These are phyloP conservation scores for Octopus bimaculoides DNA, from an alignment of 1,140 invertebrate species.

Conservation along the genomic window DNA sequence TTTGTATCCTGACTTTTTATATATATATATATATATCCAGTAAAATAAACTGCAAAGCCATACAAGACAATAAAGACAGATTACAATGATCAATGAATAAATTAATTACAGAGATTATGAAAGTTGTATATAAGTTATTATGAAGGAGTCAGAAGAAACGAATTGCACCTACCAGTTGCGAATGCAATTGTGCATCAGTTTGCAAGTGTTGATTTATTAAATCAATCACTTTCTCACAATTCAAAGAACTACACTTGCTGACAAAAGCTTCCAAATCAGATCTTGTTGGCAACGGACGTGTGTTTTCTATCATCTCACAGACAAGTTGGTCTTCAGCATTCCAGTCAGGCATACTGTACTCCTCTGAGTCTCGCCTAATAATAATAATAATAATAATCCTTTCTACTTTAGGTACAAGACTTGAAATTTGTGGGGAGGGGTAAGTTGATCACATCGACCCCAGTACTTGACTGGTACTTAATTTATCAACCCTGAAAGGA, in stretches of 20 bases:
- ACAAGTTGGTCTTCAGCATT: conserved; percentile 24
- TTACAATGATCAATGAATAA: no score
- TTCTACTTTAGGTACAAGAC: no score
- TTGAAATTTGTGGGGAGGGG: no score
- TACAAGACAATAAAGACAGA: no score
- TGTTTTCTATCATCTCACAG: conserved; percentile 13
- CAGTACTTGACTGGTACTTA: no score
- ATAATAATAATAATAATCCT: not conserved
- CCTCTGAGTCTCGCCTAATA: conserved; percentile 14
- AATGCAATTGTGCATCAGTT: conserved; percentile 9
- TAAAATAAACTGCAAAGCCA: no score
- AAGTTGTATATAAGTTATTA: no score
- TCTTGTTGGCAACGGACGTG: conserved; percentile 15
- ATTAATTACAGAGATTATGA: no score
- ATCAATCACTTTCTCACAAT: conserved; percentile 38
- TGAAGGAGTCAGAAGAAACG: not conserved
- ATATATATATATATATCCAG: no score
- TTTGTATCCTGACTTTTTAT: no score
- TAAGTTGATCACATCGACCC: no score
- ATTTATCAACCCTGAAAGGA: no score
- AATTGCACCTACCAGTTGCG: conserved; percentile 20
- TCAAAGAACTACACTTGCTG: conserved; percentile 25
- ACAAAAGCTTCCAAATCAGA: conserved; percentile 24
- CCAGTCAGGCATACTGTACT: conserved; percentile 18
- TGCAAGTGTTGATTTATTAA: conserved; percentile 21